Evolutionary conservation across 2,797 vertebrate species (phyloP).

Genomic region (Anabas testudineus): DNA sequence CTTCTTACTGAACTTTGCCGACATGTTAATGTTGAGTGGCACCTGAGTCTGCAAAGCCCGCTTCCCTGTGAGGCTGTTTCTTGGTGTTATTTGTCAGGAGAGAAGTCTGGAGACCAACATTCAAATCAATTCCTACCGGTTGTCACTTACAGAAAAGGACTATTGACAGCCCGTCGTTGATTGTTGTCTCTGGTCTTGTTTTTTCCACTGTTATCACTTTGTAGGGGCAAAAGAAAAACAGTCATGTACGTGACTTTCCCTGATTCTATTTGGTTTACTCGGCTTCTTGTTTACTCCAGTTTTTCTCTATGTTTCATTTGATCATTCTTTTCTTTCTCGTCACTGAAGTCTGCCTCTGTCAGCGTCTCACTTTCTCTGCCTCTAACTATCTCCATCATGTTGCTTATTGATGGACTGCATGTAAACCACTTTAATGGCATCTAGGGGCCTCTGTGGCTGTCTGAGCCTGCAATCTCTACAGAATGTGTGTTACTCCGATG

Average conservation of each 20-base stretch:
- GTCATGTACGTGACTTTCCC: slow-evolving; percentile 13
- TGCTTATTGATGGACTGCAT: not conserved
- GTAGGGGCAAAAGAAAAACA: slow-evolving; percentile 31
- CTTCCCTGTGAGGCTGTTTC: slow-evolving; percentile 26
- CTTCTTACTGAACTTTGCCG: slow-evolving; percentile 15
- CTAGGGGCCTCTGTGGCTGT: not conserved
- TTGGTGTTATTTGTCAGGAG: slow-evolving; percentile 49
- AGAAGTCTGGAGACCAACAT: slow-evolving; percentile 12
- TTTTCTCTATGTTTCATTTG: slow-evolving; percentile 31
- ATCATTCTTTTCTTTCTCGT: slow-evolving; percentile 22
- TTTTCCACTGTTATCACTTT: slow-evolving; percentile 18
- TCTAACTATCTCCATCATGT: not conserved
- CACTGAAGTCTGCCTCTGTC: slow-evolving; percentile 9
- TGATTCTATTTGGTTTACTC: slow-evolving; percentile 28
- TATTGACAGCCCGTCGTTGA: slow-evolving; percentile 40
- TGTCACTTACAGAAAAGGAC: slow-evolving; percentile 54
- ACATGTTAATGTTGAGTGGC: slow-evolving; percentile 5
- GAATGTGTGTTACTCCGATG: slow-evolving; percentile 4
- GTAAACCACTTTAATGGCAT: not conserved
- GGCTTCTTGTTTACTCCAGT: slow-evolving; percentile 16
- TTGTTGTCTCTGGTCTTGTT: slow-evolving; percentile 22
- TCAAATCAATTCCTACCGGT: slow-evolving; percentile 56
- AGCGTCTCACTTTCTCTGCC: not conserved
- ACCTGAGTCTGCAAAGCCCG: not conserved
- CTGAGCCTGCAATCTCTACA: slow-evolving; percentile 1